Conservation (phyloP, 2,113 vertebrate genomes). For the Sialia sialis region DNA sequence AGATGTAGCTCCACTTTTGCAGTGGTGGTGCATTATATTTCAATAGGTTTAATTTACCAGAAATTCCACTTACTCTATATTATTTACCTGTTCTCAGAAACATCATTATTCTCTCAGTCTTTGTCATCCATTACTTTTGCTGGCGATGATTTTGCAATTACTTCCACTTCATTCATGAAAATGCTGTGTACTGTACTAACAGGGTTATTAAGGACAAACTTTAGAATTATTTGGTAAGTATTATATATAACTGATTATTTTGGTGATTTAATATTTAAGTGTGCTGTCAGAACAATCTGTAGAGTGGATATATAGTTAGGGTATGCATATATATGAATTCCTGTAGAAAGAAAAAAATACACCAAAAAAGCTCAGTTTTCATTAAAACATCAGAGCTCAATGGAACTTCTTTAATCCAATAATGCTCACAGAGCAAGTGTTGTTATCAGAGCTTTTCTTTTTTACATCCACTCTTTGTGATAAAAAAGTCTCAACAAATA, state of each 20-base stretch:
- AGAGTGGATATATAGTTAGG: neutral
- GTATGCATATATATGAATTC: neutral
- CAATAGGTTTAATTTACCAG: neutral
- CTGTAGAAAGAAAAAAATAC: neutral
- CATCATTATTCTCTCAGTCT: neutral
- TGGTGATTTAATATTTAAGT: conserved; percentile 20
- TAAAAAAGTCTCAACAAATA: neutral
- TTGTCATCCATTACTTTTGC: neutral
- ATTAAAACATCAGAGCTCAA: neutral
- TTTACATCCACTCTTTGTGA: neutral
- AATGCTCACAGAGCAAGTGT: neutral
- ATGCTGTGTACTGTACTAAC: neutral
- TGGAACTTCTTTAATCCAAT: neutral
- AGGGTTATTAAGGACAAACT: neutral
- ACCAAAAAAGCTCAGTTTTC: neutral
- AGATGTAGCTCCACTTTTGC: neutral
- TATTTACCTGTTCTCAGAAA: neutral
- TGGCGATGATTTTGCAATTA: neutral
- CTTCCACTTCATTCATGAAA: neutral
- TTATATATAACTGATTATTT: neutral
- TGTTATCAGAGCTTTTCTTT: neutral
- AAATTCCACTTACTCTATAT: neutral
- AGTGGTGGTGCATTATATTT: neutral
- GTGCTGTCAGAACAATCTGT: neutral
- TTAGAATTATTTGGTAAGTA: neutral